phyloP scores from a whole-genome alignment of 1,140 invertebrate genomes.

The Holcopasites calliopsidis region DNA sequence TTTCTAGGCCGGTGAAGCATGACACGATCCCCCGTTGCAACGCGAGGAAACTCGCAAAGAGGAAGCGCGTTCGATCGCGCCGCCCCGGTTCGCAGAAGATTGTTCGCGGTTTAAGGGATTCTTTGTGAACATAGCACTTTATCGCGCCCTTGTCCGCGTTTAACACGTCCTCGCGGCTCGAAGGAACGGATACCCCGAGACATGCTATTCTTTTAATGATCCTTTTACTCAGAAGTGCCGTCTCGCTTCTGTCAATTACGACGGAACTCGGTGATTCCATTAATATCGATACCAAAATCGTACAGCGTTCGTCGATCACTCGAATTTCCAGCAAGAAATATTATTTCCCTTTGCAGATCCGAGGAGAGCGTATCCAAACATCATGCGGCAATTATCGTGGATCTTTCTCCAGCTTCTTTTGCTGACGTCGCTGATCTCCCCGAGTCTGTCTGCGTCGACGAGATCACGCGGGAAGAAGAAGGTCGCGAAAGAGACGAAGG shows the following conservation, averaged over 20 bases:
- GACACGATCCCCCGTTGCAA: constrained; percentile 28
- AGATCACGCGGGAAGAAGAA: constrained; percentile 67
- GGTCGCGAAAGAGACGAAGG: constrained; percentile 60
- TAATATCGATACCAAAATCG: too few relatives aligned
- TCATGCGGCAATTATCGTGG: constrained; percentile 56
- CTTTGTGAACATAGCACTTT: not conserved
- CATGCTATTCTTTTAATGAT: too few relatives aligned
- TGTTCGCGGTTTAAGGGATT: not conserved
- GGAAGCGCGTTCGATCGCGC: not conserved
- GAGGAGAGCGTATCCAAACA: constrained; percentile 26
- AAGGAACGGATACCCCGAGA: too few relatives aligned
- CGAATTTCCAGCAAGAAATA: not conserved
- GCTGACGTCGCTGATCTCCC: constrained; percentile 48
- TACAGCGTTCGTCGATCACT: too few relatives aligned
- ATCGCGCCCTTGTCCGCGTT: too few relatives aligned
- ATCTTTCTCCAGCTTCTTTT: constrained; percentile 55
- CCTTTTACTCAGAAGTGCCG: too few relatives aligned
- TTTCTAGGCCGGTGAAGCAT: constrained; percentile 68
- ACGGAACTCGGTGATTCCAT: too few relatives aligned
- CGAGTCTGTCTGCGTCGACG: constrained; percentile 52
- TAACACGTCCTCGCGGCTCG: too few relatives aligned
- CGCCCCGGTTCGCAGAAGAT: not conserved
- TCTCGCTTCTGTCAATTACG: too few relatives aligned
- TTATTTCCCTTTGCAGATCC: constrained; percentile 2
- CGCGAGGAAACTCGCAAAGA: not conserved